These are phyloP conservation scores for Eupithecia exiguata DNA, from an alignment of 2,888 invertebrate species.

Conservation along the genomic window DNA sequence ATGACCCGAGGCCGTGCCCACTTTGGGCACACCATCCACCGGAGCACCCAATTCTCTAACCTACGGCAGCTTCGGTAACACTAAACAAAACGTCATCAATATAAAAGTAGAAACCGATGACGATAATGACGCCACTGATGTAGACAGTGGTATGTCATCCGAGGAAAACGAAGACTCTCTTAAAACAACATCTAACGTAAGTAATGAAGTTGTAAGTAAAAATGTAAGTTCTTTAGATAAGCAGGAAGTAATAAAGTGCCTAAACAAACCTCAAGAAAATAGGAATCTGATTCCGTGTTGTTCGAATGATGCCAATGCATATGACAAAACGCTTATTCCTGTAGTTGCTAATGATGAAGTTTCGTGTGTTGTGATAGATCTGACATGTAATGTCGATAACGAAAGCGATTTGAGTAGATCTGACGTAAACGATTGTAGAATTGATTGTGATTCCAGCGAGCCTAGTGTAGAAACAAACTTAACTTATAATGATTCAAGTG, in stretches of 20 bases:
- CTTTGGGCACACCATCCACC: constrained; percentile 61
- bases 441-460: constrained; percentile 53
- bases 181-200: constrained; percentile 54
- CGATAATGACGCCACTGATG: constrained; percentile 46
- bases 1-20: constrained; percentile 81
- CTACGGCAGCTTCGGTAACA: constrained; percentile 75
- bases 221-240: constrained; percentile 46
- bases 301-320: constrained; percentile 64
- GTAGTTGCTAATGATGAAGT: constrained; percentile 45
- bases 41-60: constrained; percentile 54
- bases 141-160: constrained; percentile 79
- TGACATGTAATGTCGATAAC: constrained; percentile 71
- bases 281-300: constrained; percentile 81
- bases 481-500: constrained; percentile 63
- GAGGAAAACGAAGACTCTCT: constrained; percentile 77
- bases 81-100: constrained; percentile 54
- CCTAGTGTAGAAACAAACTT: constrained; percentile 60
- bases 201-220: constrained; percentile 45
- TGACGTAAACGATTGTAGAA: constrained; percentile 60
- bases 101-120: constrained; percentile 40
- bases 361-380: constrained; percentile 76
- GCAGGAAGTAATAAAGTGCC: constrained; percentile 75
- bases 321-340: constrained; percentile 48
- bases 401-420: constrained; percentile 55
- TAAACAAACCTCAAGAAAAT: constrained; percentile 69